Evolutionary conservation across 2,888 invertebrate genomes (phyloP), one percentile per base, ranked within the genome.

Genomic region (Busseola fusca): DNA sequence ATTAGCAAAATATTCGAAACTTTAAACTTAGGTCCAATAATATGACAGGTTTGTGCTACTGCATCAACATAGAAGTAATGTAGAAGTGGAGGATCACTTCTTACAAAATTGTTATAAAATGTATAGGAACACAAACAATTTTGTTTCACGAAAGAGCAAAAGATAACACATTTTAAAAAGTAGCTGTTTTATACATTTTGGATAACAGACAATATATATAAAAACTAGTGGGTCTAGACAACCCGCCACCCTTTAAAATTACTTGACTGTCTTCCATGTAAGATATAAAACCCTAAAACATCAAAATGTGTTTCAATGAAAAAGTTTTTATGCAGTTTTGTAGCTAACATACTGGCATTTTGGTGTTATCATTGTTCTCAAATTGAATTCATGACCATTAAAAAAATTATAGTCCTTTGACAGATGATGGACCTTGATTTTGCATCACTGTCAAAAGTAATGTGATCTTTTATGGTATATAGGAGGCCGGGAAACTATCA

Each of bases 1-100:
- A 45, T 72, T 72, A 45, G 60, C 73, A 76, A 78, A 73, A 76
- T 72, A 57, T 57, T 65, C 64, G 5, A 70, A 63, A 71, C 48
- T n/a, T 52, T 58, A 58, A 52, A 40, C 54, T 14, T 69, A 14
- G 27, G 48, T 27, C n/a, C 16, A 54, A 34, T 54, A 37, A 54
- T 9, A 12, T 45, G 30, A 27, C 25, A 30, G 37, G 34, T 45
- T 14, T 58, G 71, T 37, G n/a, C 37, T 54, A 12, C 48, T 72
- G 40, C 40, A 59, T 64, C 52, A 59, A 48, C 62, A 18, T 48
- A 30, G 21, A 30, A 30, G 52, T 30, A 16, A 27, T 54, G 14
- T 45, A 48, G 30, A 57, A 37, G 14, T 7, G 10, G 18, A 40
- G 37, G 16, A 16, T 25, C 18, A 25, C 9, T 18, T 48, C 16